Evolutionary conservation across 1,140 invertebrate species (phyloP), one percentile per base, ranked within the genome.

Genomic region (Drosophila nigromelanica): DNA sequence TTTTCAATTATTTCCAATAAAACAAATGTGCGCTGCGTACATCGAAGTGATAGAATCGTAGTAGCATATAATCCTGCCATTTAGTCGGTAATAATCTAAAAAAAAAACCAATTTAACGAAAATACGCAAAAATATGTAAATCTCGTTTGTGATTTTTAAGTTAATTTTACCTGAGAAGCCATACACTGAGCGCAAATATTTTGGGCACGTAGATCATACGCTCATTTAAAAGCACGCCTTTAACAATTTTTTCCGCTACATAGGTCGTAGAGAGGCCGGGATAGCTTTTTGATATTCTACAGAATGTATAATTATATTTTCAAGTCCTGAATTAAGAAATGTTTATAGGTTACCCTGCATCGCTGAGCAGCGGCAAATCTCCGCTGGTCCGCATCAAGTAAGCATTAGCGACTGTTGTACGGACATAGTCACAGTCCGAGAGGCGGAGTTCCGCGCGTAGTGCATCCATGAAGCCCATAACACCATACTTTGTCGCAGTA

Each of bases 191-290:
- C 39, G 90, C 90, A 71, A 91, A 91, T 75, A 91, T 91, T 82
- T 83, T 91, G 37, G 90, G 90, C 59, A 91, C 90, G 70, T 91
- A 91, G 14, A 91, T 74, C 89, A 90, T 85, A 18, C 89, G 85
- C 59, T 91, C 73, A 47, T 91, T 91, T 1, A 83, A 63, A 42
- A 91, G 54, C 10, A 91, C 73, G 1, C 90, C 90, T 66, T 78
- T 73, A 11, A 91, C 86, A 52, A 91, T 91, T 79, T 91, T 90
- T 39, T 76, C 81, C 2, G 90, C 90, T 21, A 91, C 90, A 66
- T 91, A 91, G 4, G 87, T 61, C 7, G 86, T 91, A 21, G 90
- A 69, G 24, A 91, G 69, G 8, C 90, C 90, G 3, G 90, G 90
- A 86, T 91, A 91, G 43, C 86, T 90, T 15, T 69, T 77, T 4